Conservation (phyloP, 2,113 vertebrate genomes). For the Chionis minor region DNA sequence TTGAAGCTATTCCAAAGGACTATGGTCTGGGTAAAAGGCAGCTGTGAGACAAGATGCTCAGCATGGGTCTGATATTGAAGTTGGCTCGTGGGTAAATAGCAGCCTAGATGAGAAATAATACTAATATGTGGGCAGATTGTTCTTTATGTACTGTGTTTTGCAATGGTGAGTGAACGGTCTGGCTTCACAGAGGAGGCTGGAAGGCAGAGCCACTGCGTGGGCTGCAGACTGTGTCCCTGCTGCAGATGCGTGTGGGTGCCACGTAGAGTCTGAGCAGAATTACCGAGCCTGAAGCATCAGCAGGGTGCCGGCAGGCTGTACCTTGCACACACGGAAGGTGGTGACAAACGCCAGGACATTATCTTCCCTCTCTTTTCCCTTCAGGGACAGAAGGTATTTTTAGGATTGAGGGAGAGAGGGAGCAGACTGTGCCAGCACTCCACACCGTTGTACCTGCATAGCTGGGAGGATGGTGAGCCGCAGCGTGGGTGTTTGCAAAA, state of each 20-base stretch:
- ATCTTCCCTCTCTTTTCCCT: background rate
- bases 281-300: background rate
- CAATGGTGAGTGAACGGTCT: background rate
- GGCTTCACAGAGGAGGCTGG: background rate
- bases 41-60: background rate
- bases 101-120: background rate
- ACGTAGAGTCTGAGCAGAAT: background rate
- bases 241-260: background rate
- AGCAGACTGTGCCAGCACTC: background rate
- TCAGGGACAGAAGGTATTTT: background rate
- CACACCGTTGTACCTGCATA: background rate
- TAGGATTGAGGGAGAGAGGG: background rate
- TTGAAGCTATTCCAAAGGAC: background rate
- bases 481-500: background rate
- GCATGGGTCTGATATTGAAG: background rate
- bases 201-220: background rate
- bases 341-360: background rate
- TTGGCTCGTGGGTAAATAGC: background rate
- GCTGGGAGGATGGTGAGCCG: background rate
- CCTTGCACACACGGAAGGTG: background rate
- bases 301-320: rapidly evolving
- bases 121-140: background rate
- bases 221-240: background rate
- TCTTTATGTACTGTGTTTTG: background rate
- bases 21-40: background rate